These are phyloP conservation scores for Heterotis niloticus DNA, from an alignment of 2,113 vertebrate species.

Conservation along the genomic window DNA sequence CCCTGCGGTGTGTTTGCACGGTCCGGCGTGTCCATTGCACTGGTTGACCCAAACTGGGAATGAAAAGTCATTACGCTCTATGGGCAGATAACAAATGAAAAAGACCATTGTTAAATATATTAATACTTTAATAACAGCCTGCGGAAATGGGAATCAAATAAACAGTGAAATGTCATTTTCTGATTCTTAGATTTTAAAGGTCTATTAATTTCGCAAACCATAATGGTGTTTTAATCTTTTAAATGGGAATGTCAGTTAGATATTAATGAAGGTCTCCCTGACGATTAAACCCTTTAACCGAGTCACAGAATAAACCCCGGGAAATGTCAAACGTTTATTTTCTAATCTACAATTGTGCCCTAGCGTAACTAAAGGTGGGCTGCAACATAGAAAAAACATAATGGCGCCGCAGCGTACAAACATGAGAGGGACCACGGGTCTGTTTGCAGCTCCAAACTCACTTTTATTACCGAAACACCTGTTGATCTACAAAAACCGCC, in stretches of 20 bases:
- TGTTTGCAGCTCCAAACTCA: no score
- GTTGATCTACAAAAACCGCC: no score
- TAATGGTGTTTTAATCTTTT: conserved; percentile 18
- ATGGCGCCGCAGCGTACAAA: no score
- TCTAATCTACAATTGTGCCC: neutral
- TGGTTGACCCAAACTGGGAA: neutral
- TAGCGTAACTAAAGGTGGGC: no score
- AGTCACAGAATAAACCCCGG: neutral
- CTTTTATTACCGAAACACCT: no score
- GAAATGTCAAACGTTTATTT: neutral
- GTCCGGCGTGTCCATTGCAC: neutral
- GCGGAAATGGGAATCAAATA: conserved; percentile 3
- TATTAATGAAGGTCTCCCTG: conserved; percentile 16
- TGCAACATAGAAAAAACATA: no score
- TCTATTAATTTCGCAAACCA: conserved; percentile 18
- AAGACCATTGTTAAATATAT: conserved; percentile 18
- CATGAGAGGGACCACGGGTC: no score
- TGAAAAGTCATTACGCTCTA: neutral
- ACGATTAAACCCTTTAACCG: neutral
- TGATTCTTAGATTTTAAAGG: conserved; percentile 20
- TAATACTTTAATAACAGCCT: neutral
- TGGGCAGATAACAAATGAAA: neutral
- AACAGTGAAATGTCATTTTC: conserved; percentile 19
- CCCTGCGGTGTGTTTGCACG: no score
- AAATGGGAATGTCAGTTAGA: conserved; percentile 1